A percentile compares a stretch with the other conserved stretches of the same genome.
phyloP scores from a whole-genome alignment of 2,113 vertebrate genomes.

The Petromus typicus region DNA sequence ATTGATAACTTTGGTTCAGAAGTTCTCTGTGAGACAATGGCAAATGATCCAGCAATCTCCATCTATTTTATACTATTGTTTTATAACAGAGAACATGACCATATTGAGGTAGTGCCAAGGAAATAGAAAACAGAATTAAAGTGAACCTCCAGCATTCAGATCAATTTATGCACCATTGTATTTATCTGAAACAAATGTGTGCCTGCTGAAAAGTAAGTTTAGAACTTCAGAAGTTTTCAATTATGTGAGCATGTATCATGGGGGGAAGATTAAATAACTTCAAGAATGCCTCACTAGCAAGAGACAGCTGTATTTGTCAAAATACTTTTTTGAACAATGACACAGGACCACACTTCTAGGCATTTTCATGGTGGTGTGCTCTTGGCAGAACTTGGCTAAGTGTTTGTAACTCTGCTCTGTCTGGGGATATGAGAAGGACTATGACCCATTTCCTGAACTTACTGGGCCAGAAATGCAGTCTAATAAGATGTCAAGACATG shows the following conservation, averaged over 20 bases:
- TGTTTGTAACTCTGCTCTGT: no score
- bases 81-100: not conserved
- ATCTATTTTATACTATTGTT: not conserved
- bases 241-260: not conserved
- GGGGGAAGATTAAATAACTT: not conserved
- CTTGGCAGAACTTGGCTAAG: not conserved
- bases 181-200: not conserved
- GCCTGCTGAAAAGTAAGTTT: not conserved
- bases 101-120: not conserved
- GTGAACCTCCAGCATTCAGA: not conserved
- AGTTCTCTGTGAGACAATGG: not conserved
- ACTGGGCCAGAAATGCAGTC: not conserved
- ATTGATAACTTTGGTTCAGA: not conserved
- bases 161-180: not conserved
- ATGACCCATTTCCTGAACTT: not conserved
- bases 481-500: not conserved
- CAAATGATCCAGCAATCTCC: not conserved
- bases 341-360: not conserved
- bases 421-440: no score
- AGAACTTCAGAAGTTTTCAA: not conserved
- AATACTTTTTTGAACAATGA: not conserved
- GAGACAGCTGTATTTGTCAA: not conserved
- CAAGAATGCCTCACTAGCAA: not conserved
- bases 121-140: slow-evolving; percentile 7
- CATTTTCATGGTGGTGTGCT: not conserved